These are phyloP conservation scores for Xiphydria camelus DNA, from an alignment of 2,888 invertebrate species.

Conservation along the genomic window DNA sequence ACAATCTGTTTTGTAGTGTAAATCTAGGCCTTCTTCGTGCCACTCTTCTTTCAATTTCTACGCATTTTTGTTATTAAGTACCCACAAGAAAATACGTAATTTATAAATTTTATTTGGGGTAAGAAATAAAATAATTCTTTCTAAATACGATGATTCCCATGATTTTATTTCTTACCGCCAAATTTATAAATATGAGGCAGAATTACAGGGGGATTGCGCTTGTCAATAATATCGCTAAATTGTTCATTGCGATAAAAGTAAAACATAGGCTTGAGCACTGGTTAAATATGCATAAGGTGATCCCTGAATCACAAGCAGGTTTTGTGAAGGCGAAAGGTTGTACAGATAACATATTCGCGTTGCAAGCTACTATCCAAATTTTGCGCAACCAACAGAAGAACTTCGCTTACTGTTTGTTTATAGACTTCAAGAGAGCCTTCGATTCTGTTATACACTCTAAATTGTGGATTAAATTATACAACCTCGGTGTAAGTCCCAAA, in stretches of 20 bases:
- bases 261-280: conserved; percentile 17
- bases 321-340: conserved; percentile 18
- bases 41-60: too few relatives aligned
- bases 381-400: conserved; percentile 8
- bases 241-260: conserved; percentile 23
- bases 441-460: conserved; percentile 19
- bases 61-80: too few relatives aligned
- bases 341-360: conserved; percentile 25
- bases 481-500: conserved; percentile 21
- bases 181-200: too few relatives aligned
- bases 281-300: conserved; percentile 7
- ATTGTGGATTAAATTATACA: conserved; percentile 21
- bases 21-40: too few relatives aligned
- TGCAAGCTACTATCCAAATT: conserved; percentile 13
- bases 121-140: too few relatives aligned
- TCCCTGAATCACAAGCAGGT: conserved; percentile 22
- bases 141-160: too few relatives aligned
- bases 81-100: too few relatives aligned
- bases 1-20: too few relatives aligned
- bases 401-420: conserved; percentile 21
- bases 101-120: too few relatives aligned
- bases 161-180: too few relatives aligned
- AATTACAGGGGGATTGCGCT: conserved; percentile 31
- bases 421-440: conserved; percentile 23
- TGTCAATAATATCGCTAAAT: conserved; percentile 20